phyloP scores from a whole-genome alignment of 2,797 vertebrate genomes.

The Cryptoprocta ferox region DNA sequence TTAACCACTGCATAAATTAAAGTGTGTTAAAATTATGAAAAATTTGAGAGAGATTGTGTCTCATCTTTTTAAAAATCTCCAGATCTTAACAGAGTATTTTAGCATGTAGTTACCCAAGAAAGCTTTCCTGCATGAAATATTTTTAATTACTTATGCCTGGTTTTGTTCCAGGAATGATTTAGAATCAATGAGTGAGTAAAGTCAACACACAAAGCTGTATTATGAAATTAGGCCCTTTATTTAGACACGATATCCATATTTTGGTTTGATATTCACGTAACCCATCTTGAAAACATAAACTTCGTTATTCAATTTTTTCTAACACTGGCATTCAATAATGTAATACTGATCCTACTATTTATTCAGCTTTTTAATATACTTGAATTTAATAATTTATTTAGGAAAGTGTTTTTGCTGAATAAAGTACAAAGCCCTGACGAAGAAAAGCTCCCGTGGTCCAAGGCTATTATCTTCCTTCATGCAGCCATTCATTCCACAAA shows the following conservation, averaged over 20 bases:
- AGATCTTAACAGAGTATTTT: not conserved
- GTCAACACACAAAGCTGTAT: not conserved
- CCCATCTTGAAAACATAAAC: not conserved
- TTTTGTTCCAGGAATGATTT: constrained; percentile 20
- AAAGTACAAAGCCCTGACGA: not conserved
- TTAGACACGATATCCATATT: not conserved
- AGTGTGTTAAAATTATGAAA: not conserved
- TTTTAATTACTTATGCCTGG: not conserved
- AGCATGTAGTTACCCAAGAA: not conserved
- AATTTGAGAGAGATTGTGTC: not conserved
- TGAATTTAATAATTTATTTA: not conserved
- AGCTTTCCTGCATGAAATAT: not conserved
- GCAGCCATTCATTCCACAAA: not conserved
- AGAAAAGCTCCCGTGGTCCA: not conserved
- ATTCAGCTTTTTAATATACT: not conserved
- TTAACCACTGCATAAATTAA: not conserved
- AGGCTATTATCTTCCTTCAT: not conserved
- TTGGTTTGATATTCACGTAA: not conserved
- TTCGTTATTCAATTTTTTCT: not conserved
- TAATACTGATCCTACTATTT: not conserved
- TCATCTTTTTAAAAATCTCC: not conserved
- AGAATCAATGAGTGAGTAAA: not conserved
- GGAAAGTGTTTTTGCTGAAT: not conserved
- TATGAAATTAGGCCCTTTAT: not conserved
- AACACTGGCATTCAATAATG: not conserved